Evolutionary conservation across 2,888 invertebrate genomes (phyloP), one percentile per base, ranked within the genome.

Genomic region (Coenonympha arcania): DNA sequence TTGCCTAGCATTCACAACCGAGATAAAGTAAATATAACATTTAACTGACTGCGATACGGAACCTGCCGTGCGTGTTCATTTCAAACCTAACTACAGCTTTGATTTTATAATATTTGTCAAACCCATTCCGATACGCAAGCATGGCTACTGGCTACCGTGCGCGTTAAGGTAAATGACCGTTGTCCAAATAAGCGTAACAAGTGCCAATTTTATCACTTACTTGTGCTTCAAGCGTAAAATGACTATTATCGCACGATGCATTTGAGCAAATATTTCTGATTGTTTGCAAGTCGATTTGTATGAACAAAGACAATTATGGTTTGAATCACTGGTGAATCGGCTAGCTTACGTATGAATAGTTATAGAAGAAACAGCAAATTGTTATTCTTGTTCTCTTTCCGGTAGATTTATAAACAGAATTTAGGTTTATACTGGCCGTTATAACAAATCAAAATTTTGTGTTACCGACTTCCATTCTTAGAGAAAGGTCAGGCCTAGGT

Each of bases 191-290:
- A 65, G 47, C 59, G 66, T 70, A 64, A 62, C 68, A 44, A 72
- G 74, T 68, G 74, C 67, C 74, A 76, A 79, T 73, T 74, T 75
- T 76, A 73, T 74, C 73, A 75, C n/a, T n/a, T n/a, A n/a, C 73
- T 64, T 73, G 63, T 58, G 57, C 64, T 64, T 66, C 61, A 52
- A 62, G 57, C 54, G 48, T 31, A 28, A 36, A 49, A 44, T 40
- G 26, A 20, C 43, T 49, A 48, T 52, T 48, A 53, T 45, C 18
- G 30, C 50, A 42, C 46, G 34, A 24, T 43, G 39, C 46, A 45
- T 43, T 39, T 30, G 13, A 42, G 52, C 46, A 39, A 56, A 59
- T 54, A 56, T 56, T 52, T 42, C 19, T 42, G n/a, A n/a, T n/a
- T n/a, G 33, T 41, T 24, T 24, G 22, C 1, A n/a, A n/a, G n/a